Evolutionary conservation across 2,888 invertebrate species (phyloP).

Genomic region (Rhagonycha fulva): DNA sequence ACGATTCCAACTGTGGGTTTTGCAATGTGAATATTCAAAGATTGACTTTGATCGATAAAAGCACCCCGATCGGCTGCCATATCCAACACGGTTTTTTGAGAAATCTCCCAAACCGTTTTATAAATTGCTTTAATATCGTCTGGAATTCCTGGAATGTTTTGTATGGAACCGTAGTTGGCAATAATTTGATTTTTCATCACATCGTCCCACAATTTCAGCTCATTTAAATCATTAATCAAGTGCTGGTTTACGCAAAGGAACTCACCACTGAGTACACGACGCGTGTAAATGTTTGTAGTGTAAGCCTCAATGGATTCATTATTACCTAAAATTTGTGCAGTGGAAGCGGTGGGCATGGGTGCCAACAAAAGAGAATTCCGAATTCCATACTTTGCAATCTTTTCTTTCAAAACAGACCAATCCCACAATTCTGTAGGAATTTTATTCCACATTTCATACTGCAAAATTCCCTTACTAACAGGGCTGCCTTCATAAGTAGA

Average conservation of each 20-base stretch:
- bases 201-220: conserved; percentile 90
- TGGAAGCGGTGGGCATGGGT: conserved; percentile 99
- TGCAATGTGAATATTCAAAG: conserved; percentile 95
- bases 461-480: conserved; percentile 92
- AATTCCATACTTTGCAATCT: conserved; percentile 86
- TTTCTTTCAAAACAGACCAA: conserved; percentile 81
- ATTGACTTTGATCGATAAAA: conserved; percentile 98
- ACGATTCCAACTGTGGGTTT: conserved; percentile 92
- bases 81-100: conserved; percentile 88
- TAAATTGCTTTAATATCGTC: conserved; percentile 84
- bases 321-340: conserved; percentile 98
- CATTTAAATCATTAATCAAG: conserved; percentile 89
- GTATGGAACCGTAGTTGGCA: conserved; percentile 89
- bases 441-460: conserved; percentile 97
- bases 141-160: conserved; percentile 84
- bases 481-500: conserved; percentile 92
- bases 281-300: conserved; percentile 94
- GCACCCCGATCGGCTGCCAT: conserved; percentile 99
- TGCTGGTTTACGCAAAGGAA: conserved; percentile 97
- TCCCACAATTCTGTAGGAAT: conserved; percentile 86
- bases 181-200: conserved; percentile 95
- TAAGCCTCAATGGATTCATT: conserved; percentile 99
- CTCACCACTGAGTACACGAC: conserved; percentile 94
- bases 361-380: conserved; percentile 89
- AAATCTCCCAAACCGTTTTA: conserved; percentile 97